Evolutionary conservation across 2,113 vertebrate genomes (phyloP), one percentile per base, ranked within the genome.

Genomic region (Rhinolophus sinicus): DNA sequence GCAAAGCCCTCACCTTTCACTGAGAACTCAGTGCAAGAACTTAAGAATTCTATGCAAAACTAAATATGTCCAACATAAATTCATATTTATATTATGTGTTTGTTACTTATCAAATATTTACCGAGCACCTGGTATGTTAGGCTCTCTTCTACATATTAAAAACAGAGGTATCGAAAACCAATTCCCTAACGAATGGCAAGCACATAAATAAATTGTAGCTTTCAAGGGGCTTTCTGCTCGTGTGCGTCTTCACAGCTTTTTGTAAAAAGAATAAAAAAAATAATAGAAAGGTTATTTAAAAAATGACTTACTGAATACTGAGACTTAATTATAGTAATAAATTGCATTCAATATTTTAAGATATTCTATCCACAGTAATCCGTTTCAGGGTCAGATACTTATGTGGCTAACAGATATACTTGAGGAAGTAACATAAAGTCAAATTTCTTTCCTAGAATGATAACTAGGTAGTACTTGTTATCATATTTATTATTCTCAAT

Each of bases 261-360:
- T 38, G 28, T 12, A 52, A 33, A 85, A 93, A 40, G 5, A 18
- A 38, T 38, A 50, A 50, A 58, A 56, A 47, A 30, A 15, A 9
- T 62, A 64, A 75, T 12, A 15, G 6, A 56, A 75, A 70, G 15
- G 4, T 0, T 21, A 72, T 62, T 93, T 38, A 65, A 86, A 81
- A 85, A 54, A 30, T 19, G 26, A 60, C 64, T 62, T 94, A 33
- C 58, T 12, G 18, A 89, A 65, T 3, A 47, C 7, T 54, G 35
- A 95, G 40, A 91, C 19, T 26, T 80, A 95, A 75, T 80, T 94
- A 85, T 33, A 90, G 12, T 44, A 52, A 93, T 72, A 40, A 84
- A 87, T 15, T 47, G 3, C 9, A 72, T 38, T 80, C 38, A 75
- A 16, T 19, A 54, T 83, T 89, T 88, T 87, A 95, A 94, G 12